A percentile compares a stretch with the other conserved stretches of the same genome.
Evolutionary conservation across 1,140 invertebrate species (phyloP).

Genomic region (Pemphigus obesinymphae): DNA sequence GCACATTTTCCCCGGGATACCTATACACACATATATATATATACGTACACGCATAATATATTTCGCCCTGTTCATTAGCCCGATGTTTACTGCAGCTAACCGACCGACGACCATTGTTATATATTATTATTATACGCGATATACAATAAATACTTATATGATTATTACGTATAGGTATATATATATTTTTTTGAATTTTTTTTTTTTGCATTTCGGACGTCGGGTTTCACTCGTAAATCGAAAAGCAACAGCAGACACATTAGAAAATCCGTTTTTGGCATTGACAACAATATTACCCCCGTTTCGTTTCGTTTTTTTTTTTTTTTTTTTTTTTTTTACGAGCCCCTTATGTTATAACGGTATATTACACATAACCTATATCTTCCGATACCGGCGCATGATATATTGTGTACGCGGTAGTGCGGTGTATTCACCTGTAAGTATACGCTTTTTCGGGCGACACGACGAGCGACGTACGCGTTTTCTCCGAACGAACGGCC

Average conservation of each 20-base stretch:
- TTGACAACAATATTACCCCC: slow-evolving; percentile 39
- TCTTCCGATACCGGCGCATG: too few species aligned
- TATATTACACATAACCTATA: neutral
- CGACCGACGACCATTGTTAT: neutral
- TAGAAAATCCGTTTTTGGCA: slow-evolving; percentile 37
- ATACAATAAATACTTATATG: neutral
- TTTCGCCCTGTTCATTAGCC: neutral
- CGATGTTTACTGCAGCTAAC: neutral
- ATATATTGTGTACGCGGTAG: too few species aligned
- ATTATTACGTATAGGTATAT: too few species aligned
- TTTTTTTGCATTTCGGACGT: neutral
- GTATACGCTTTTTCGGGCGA: neutral
- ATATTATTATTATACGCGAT: neutral
- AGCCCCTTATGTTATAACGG: slow-evolving; percentile 31
- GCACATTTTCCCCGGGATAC: too few species aligned
- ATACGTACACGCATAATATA: neutral
- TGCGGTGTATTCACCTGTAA: too few species aligned
- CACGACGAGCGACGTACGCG: neutral
- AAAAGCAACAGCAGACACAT: neutral
- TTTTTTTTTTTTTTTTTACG: too few species aligned
- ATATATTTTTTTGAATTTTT: too few species aligned
- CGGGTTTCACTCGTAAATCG: slow-evolving; percentile 22
- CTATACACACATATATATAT: neutral
- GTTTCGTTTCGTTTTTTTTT: too few species aligned
- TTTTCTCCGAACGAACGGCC: neutral